These are phyloP conservation scores for Ornithorhynchus anatinus DNA, from an alignment of 2,113 vertebrate genomes.

Conservation along the genomic window DNA sequence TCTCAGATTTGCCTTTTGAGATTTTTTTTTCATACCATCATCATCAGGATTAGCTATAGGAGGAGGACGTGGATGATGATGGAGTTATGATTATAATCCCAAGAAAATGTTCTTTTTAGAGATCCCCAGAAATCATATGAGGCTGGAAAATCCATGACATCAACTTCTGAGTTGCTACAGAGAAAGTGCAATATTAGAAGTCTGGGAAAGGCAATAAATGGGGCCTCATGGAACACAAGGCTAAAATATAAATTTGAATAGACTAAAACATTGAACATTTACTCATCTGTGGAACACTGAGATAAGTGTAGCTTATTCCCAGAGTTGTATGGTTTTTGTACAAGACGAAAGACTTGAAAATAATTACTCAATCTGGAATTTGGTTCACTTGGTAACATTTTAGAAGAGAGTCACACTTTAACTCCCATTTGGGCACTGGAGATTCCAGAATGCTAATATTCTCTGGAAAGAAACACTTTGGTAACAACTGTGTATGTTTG, in stretches of 20 bases:
- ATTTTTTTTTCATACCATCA: slow-evolving; percentile 20
- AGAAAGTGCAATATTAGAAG: neutral
- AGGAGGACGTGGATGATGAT: neutral
- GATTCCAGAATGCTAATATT: neutral
- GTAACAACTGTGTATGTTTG: neutral
- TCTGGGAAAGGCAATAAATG: neutral
- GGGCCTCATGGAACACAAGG: neutral
- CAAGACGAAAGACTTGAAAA: neutral
- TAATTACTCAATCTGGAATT: neutral
- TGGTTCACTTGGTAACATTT: neutral
- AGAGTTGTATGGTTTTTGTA: neutral
- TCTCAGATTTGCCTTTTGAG: too few relatives aligned
- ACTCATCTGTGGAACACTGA: accelerated
- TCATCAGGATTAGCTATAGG: slow-evolving; percentile 13
- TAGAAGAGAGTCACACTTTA: neutral
- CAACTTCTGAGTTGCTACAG: neutral
- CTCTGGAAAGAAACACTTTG: neutral
- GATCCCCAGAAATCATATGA: neutral
- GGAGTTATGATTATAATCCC: neutral
- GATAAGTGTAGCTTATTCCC: neutral
- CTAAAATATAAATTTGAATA: neutral
- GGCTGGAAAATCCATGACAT: neutral
- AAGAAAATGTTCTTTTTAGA: neutral
- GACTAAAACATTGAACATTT: neutral
- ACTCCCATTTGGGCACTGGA: slow-evolving; percentile 4